phyloP scores from a whole-genome alignment of 2,888 invertebrate genomes.

The Acleris emargana region DNA sequence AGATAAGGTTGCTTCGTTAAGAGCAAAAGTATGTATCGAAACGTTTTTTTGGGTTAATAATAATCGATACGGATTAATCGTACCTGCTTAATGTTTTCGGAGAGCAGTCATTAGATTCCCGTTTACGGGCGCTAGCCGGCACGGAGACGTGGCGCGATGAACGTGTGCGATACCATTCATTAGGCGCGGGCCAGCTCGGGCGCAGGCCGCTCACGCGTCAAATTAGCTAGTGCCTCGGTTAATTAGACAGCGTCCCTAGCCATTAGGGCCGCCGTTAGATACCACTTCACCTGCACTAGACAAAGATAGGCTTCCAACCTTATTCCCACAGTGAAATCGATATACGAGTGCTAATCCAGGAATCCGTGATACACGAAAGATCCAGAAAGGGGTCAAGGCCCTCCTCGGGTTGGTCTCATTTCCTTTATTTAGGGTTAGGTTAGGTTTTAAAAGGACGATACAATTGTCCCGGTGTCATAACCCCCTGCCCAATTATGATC shows the following conservation, averaged over 20 bases:
- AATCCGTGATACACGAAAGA: too few species aligned
- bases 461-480: too few species aligned
- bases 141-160: slow-evolving; percentile 70
- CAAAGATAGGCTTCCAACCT: not conserved
- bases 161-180: slow-evolving; percentile 83
- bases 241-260: slow-evolving; percentile 68
- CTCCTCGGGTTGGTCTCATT: too few species aligned
- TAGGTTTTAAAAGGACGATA: too few species aligned
- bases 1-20: not conserved
- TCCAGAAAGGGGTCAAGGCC: too few species aligned
- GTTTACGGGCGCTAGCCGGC: slow-evolving; percentile 62
- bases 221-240: slow-evolving; percentile 76
- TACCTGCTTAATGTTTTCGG: slow-evolving; percentile 32
- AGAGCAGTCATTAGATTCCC: slow-evolving; percentile 55
- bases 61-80: slow-evolving; percentile 28
- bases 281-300: slow-evolving; percentile 15
- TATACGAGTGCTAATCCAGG: too few species aligned
- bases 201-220: slow-evolving; percentile 66
- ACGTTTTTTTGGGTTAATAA: slow-evolving; percentile 8
- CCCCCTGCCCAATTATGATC: too few species aligned
- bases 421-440: too few species aligned
- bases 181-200: slow-evolving; percentile 63
- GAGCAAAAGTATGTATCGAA: slow-evolving; percentile 15
- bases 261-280: slow-evolving; percentile 34
- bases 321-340: not conserved